Percentiles rank a stretch among this genome's conserved stretches.
Conservation (phyloP, 2,113 vertebrate species). For the Forbesichthys agassizii region DNA sequence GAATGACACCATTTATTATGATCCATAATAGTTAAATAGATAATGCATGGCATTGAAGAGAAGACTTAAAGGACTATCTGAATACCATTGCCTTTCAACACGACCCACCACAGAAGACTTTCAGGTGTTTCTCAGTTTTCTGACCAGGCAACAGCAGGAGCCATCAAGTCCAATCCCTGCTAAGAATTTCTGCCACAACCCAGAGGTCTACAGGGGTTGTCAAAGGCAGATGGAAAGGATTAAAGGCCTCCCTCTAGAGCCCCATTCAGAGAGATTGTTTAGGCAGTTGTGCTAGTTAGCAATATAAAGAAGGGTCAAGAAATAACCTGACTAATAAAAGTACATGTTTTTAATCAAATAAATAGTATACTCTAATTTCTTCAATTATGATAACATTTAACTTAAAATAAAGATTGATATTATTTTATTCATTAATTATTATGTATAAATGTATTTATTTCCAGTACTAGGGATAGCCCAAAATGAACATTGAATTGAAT, state of each 20-base stretch:
- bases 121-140: constrained; percentile 53
- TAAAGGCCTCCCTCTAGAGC: constrained; percentile 26
- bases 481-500: neutral
- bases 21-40: constrained; percentile 22
- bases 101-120: constrained; percentile 35
- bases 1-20: constrained; percentile 7
- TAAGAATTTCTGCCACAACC: constrained; percentile 41
- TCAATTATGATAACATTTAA: too few species aligned
- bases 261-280: neutral
- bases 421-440: too few species aligned
- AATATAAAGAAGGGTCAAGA: neutral
- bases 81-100: constrained; percentile 38
- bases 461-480: too few species aligned
- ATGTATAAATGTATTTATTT: too few species aligned
- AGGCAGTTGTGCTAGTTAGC: constrained; percentile 11
- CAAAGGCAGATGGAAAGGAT: constrained; percentile 47
- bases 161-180: constrained; percentile 61
- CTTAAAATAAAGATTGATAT: too few species aligned
- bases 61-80: constrained; percentile 31
- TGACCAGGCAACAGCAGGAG: constrained; percentile 60
- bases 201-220: constrained; percentile 27
- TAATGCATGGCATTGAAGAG: constrained; percentile 38
- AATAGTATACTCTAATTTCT: too few species aligned
- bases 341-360: too few species aligned
- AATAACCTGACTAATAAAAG: too few species aligned